Conservation (phyloP, 64 coral and sea anemone genomes). For the Pocillopora damicornis region DNA sequence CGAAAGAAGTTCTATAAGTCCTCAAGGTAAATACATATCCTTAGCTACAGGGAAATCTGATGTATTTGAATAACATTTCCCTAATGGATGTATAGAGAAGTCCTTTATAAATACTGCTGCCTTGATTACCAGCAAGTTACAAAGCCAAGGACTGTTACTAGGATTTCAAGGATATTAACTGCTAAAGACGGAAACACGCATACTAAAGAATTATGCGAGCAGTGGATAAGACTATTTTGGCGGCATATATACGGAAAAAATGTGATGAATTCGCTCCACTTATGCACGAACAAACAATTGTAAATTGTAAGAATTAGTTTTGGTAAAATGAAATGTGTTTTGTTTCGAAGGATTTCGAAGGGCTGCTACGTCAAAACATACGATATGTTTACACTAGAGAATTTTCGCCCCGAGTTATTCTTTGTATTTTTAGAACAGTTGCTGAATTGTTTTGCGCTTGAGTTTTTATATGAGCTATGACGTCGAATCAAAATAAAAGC, state of each 20-base stretch:
- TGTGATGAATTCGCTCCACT: too few relatives aligned
- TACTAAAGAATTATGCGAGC: too few relatives aligned
- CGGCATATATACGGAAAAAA: too few relatives aligned
- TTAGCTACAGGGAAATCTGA: neutral
- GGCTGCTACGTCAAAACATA: too few relatives aligned
- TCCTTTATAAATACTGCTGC: neutral
- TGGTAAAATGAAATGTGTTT: too few relatives aligned
- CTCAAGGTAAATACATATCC: neutral
- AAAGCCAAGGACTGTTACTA: neutral
- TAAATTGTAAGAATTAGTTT: too few relatives aligned
- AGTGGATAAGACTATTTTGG: too few relatives aligned
- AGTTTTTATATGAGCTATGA: neutral
- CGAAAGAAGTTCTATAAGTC: neutral
- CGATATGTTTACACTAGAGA: too few relatives aligned
- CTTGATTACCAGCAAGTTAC: neutral
- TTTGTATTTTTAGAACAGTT: neutral
- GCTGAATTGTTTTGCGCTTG: neutral
- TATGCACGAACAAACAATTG: too few relatives aligned
- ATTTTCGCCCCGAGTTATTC: neutral
- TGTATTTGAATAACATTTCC: neutral
- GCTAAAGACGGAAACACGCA: neutral
- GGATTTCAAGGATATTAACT: neutral
- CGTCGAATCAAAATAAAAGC: neutral
- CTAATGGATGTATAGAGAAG: neutral
- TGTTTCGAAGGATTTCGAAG: too few relatives aligned